A percentile compares a stretch with the other conserved stretches of the same genome.
Conservation (phyloP, 2,113 vertebrate genomes). For the Hydrochoerus hydrochaeris region DNA sequence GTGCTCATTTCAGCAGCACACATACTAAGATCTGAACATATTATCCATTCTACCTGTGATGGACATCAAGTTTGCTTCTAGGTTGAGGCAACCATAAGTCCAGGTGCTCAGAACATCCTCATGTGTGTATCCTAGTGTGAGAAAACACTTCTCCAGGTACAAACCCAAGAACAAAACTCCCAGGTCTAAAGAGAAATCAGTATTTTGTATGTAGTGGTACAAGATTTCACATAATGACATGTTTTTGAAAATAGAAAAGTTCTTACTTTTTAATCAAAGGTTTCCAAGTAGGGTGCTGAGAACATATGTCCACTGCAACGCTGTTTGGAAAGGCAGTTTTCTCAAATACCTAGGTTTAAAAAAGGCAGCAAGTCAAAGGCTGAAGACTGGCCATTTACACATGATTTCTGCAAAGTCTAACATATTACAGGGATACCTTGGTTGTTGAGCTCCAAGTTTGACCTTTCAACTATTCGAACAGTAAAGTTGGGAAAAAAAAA, state of each 20-base stretch:
- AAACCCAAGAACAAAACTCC: neutral
- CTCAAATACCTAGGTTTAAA: slow-evolving; percentile 91
- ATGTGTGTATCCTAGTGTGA: neutral
- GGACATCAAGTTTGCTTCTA: neutral
- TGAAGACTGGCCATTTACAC: neutral
- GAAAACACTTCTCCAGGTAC: neutral
- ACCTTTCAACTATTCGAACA: neutral
- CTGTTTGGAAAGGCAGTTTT: slow-evolving; percentile 93
- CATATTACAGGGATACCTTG: neutral
- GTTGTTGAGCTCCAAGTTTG: neutral
- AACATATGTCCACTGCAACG: slow-evolving; percentile 90
- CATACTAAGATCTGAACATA: neutral
- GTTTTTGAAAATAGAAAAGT: slow-evolving; percentile 62
- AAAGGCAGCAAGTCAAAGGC: slow-evolving; percentile 67
- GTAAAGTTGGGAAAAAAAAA: neutral
- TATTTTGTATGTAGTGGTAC: neutral
- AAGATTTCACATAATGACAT: neutral
- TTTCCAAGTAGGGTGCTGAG: slow-evolving; percentile 90
- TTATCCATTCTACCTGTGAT: neutral
- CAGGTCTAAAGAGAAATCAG: neutral
- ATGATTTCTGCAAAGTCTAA: neutral
- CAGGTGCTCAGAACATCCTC: neutral
- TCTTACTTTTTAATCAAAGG: slow-evolving; percentile 94
- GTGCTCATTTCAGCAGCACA: neutral
- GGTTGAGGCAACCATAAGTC: neutral